These are phyloP conservation scores for Siniperca scherzeri DNA, from an alignment of 2,797 vertebrate species.

Conservation along the genomic window DNA sequence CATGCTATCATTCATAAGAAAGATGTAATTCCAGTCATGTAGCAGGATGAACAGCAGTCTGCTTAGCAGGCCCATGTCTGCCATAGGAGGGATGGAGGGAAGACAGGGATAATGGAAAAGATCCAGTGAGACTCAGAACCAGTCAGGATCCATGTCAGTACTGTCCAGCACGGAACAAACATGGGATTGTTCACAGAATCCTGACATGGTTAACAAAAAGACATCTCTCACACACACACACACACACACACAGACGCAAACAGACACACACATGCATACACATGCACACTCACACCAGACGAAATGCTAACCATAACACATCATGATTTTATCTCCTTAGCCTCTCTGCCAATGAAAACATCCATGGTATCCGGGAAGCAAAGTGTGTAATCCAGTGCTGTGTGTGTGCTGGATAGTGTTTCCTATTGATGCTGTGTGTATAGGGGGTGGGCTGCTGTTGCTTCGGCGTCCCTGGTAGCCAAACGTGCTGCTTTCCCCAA, in stretches of 20 bases:
- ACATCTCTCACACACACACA: constrained; percentile 38
- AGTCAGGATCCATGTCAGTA: constrained; percentile 63
- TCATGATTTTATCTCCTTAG: constrained; percentile 79
- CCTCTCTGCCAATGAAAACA: constrained; percentile 70
- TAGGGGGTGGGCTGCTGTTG: constrained; percentile 79
- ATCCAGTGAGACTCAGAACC: constrained; percentile 69
- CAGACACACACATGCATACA: constrained; percentile 56
- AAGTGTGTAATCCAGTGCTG: constrained; percentile 60
- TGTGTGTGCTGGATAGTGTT: constrained; percentile 64
- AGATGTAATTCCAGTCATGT: constrained; percentile 85
- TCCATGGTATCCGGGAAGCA: constrained; percentile 72
- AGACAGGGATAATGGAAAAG: constrained; percentile 56
- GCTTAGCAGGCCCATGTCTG: constrained; percentile 82
- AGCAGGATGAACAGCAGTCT: constrained; percentile 84
- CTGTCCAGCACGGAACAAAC: constrained; percentile 58
- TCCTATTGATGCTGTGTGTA: constrained; percentile 79
- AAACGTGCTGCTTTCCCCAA: constrained; percentile 87
- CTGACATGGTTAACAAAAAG: constrained; percentile 63
- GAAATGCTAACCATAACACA: constrained; percentile 83
- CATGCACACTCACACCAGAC: constrained; percentile 70
- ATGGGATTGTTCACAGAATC: constrained; percentile 54
- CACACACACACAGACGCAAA: constrained; percentile 33
- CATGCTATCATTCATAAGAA: constrained; percentile 72
- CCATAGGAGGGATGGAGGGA: constrained; percentile 67
- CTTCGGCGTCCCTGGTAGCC: constrained; percentile 84